Conservation (phyloP, 2,888 invertebrate genomes). For the Furcula furcula region DNA sequence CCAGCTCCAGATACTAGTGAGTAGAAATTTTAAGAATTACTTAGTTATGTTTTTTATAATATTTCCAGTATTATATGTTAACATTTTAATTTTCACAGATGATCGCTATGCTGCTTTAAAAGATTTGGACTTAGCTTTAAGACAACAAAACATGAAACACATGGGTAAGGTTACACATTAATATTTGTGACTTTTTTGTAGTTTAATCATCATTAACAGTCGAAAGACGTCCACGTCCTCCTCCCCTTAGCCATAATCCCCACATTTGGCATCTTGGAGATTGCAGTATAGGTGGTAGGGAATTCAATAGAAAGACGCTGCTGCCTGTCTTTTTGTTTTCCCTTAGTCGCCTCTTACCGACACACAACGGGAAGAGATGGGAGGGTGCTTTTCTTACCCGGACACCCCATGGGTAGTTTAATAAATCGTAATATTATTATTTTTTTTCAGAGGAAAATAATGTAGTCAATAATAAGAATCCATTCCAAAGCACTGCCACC, state of each 20-base stretch:
- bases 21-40: conserved; percentile 33
- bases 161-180: conserved; percentile 50
- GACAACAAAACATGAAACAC: conserved; percentile 79
- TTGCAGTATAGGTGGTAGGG: too few species aligned
- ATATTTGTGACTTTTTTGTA: not conserved
- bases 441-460: conserved; percentile 62
- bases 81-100: conserved; percentile 79
- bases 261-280: too few species aligned
- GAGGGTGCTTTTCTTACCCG: too few species aligned
- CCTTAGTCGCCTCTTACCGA: too few species aligned
- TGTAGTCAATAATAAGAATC: conserved; percentile 64
- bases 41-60: not conserved
- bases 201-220: conserved; percentile 1
- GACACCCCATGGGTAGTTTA: too few species aligned
- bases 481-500: conserved; percentile 71
- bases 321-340: too few species aligned
- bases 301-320: too few species aligned
- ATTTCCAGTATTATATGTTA: not conserved
- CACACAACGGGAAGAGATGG: too few species aligned
- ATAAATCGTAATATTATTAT: conserved; percentile 5
- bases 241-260: too few species aligned
- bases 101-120: conserved; percentile 98
- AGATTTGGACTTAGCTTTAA: conserved; percentile 91
- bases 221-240: too few species aligned
- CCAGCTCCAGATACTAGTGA: conserved; percentile 54